A percentile compares a stretch with the other conserved stretches of the same genome.
phyloP scores from a whole-genome alignment of 2,888 invertebrate species.

The Dione juno region DNA sequence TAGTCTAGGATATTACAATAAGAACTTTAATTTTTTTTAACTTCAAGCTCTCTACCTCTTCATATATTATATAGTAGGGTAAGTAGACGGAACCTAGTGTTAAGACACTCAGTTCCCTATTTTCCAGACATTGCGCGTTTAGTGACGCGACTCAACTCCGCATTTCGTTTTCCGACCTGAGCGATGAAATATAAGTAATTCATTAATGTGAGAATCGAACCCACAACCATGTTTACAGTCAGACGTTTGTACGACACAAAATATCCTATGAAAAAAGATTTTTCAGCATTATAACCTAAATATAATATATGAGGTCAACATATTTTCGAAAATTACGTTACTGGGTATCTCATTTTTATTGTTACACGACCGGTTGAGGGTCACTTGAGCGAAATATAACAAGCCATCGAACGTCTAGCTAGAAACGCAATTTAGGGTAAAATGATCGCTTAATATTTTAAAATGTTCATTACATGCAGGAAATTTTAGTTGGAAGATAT shows the following conservation, averaged over 20 bases:
- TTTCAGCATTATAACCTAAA: neutral
- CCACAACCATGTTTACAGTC: neutral
- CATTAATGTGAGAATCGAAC: neutral
- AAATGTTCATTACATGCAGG: neutral
- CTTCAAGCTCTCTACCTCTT: no score
- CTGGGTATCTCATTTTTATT: conserved; percentile 11
- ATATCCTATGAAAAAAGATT: no score
- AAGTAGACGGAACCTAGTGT: no score
- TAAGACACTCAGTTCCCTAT: no score
- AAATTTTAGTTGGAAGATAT: conserved; percentile 9
- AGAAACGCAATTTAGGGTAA: conserved; percentile 32
- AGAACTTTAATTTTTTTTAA: no score
- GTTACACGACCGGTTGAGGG: conserved; percentile 20
- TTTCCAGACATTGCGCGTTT: no score
- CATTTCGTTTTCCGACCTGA: no score
- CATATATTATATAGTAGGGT: no score
- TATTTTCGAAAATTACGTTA: conserved; percentile 16
- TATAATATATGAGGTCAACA: conserved; percentile 23
- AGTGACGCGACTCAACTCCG: no score
- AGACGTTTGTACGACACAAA: neutral
- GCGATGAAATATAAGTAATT: no score
- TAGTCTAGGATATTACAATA: no score
- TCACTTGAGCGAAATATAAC: conserved; percentile 39
- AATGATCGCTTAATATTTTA: conserved; percentile 24
- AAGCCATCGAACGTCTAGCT: conserved; percentile 27